Conservation (phyloP, 2,113 vertebrate genomes). For the Cervus canadensis region DNA sequence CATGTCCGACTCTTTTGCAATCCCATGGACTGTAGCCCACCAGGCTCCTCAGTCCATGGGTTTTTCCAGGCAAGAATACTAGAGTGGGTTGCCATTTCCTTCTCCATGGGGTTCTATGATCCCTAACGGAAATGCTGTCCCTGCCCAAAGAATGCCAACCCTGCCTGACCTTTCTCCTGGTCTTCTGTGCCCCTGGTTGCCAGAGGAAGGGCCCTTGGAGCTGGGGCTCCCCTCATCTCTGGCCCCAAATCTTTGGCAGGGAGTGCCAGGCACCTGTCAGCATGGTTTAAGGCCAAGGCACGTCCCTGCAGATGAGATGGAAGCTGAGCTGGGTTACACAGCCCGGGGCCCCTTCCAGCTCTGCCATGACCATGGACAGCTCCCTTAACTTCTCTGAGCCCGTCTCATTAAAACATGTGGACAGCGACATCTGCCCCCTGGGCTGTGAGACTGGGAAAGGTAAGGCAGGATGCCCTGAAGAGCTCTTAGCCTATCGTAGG, state of each 20-base stretch:
- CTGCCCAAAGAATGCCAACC: not conserved
- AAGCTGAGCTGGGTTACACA: not conserved
- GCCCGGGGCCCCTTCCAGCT: not conserved
- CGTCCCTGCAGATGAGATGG: not conserved
- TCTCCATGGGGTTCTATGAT: not conserved
- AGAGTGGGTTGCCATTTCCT: not conserved
- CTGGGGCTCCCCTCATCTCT: not conserved
- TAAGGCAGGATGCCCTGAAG: not conserved
- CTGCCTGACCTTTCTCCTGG: not conserved
- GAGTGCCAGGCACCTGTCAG: not conserved
- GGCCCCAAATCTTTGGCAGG: not conserved
- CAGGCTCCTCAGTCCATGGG: not conserved
- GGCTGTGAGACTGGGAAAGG: not conserved
- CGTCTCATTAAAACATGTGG: not conserved
- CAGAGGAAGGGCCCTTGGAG: not conserved
- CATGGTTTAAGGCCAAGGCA: not conserved
- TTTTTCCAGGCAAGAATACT: not conserved
- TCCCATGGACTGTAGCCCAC: not conserved
- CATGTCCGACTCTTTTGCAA: not conserved
- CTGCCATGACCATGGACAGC: not conserved
- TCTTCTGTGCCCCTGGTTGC: not conserved
- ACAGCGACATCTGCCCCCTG: not conserved
- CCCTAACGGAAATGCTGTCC: not conserved
- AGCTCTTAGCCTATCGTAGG: not conserved
- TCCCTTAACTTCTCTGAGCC: not conserved